These are phyloP conservation scores for Ceratina australensis DNA, from an alignment of 1,140 invertebrate genomes.

Conservation along the genomic window DNA sequence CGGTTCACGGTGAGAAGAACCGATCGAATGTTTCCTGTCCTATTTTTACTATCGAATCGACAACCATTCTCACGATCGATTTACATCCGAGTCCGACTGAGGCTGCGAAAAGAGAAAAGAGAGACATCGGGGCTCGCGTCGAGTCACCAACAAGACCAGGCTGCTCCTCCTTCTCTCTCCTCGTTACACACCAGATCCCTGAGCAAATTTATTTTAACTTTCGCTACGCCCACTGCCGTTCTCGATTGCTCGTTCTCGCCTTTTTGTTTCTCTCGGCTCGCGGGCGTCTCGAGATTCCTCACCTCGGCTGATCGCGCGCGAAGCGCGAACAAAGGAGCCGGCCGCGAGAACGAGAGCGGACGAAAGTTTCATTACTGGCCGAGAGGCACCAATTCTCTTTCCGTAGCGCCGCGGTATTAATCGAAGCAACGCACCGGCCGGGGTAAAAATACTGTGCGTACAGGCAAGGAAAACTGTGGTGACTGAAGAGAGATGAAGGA, in stretches of 20 bases:
- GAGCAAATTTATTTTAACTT: conserved; percentile 39
- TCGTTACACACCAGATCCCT: conserved; percentile 10
- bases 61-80: conserved; percentile 21
- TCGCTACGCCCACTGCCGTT: conserved; percentile 20
- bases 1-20: neutral
- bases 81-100: neutral
- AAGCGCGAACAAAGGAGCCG: conserved; percentile 28
- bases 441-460: neutral
- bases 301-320: conserved; percentile 22
- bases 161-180: neutral
- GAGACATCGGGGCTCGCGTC: neutral
- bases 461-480: too few species aligned
- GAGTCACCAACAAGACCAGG: neutral
- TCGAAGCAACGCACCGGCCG: conserved; percentile 9
- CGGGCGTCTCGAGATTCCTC: conserved; percentile 37
- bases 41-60: conserved; percentile 5
- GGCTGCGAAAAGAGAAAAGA: neutral
- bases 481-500: too few species aligned
- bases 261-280: conserved; percentile 18
- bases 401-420: conserved; percentile 22
- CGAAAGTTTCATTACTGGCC: conserved; percentile 45
- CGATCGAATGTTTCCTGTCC: neutral
- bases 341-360: conserved; percentile 6
- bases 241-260: neutral
- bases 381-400: neutral